Percentiles rank a stretch among this genome's conserved stretches.
Conservation (phyloP, 92 coral and sea anemone genomes). For the Zoanthus gigantus region DNA sequence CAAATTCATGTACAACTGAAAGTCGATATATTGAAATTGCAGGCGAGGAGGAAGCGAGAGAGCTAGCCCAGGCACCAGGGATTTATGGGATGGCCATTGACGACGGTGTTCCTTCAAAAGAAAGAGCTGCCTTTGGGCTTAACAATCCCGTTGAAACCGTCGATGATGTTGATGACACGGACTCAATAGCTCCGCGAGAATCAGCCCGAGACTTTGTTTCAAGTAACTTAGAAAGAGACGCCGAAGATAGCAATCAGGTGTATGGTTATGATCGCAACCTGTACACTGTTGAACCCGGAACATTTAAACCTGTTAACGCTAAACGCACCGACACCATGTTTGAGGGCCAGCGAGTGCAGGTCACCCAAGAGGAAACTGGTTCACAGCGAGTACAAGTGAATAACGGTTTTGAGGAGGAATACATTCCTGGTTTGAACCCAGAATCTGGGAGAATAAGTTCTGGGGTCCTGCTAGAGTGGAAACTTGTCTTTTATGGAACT, state of each 20-base stretch:
- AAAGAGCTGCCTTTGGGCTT: slow-evolving; percentile 7
- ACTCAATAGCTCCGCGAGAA: background rate
- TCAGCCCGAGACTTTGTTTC: slow-evolving; percentile 41
- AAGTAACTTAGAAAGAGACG: slow-evolving; percentile 33
- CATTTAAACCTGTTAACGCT: slow-evolving; percentile 62
- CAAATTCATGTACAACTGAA: background rate
- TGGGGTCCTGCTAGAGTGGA: slow-evolving; percentile 93
- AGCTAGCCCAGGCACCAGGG: slow-evolving; percentile 35
- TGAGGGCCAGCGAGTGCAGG: slow-evolving; percentile 92
- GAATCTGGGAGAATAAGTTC: slow-evolving; percentile 93
- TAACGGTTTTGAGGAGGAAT: slow-evolving; percentile 97
- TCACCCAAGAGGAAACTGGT: slow-evolving; percentile 96
- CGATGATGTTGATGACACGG: slow-evolving; percentile 32
- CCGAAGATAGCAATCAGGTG: slow-evolving; percentile 71
- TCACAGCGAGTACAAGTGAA: slow-evolving; percentile 99
- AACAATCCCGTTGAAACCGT: slow-evolving; percentile 7
- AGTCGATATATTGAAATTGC: background rate
- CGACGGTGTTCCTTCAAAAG: slow-evolving; percentile 5
- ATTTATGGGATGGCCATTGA: slow-evolving; percentile 38
- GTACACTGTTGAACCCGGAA: slow-evolving; percentile 41
- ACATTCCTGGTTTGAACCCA: slow-evolving; percentile 95
- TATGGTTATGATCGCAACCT: slow-evolving; percentile 85
- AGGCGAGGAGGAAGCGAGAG: slow-evolving; percentile 40
- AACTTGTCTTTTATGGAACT: slow-evolving; percentile 89
- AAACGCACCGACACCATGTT: slow-evolving; percentile 70